Conservation (phyloP, 2,797 vertebrate genomes). For the Enteromius trimaculatus region DNA sequence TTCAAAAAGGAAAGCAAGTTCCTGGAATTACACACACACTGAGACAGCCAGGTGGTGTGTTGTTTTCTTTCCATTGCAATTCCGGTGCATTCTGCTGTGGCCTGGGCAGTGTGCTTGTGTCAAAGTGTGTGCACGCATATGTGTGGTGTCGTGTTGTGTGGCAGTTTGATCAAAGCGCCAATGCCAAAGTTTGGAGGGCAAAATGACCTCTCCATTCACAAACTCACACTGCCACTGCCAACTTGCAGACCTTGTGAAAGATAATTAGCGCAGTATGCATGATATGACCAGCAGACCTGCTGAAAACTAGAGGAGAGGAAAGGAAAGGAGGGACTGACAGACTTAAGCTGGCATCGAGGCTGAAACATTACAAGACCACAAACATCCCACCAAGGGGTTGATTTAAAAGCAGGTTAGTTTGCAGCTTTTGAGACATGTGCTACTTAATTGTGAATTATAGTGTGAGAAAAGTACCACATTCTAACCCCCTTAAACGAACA, state of each 20-base stretch:
- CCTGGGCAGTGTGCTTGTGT: constrained; percentile 16
- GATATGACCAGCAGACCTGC: constrained; percentile 39
- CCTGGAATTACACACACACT: constrained; percentile 62
- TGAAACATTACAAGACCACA: constrained; percentile 28
- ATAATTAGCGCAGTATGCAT: constrained; percentile 50
- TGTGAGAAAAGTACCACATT: constrained; percentile 57
- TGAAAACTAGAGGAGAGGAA: constrained; percentile 28
- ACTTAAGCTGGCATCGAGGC: constrained; percentile 18
- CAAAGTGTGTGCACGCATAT: constrained; percentile 20
- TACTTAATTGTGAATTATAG: constrained; percentile 62
- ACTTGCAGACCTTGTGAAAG: constrained; percentile 56
- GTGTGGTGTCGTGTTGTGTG: constrained; percentile 37
- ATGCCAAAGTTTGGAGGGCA: constrained; percentile 71
- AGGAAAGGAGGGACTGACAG: constrained; percentile 20
- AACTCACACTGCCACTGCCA: constrained; percentile 60
- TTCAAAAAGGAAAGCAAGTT: constrained; percentile 54
- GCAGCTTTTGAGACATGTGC: constrained; percentile 55
- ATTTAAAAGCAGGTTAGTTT: constrained; percentile 59
- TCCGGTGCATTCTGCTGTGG: constrained; percentile 41
- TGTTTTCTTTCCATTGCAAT: constrained; percentile 64
- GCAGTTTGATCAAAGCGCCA: constrained; percentile 63
- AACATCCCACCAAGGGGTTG: constrained; percentile 36
- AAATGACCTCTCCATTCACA: constrained; percentile 71
- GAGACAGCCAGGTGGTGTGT: constrained; percentile 64
- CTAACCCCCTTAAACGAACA: constrained; percentile 53